A percentile compares a stretch with the other conserved stretches of the same genome.
Evolutionary conservation across 2,113 vertebrate genomes (phyloP).

Genomic region (Ranitomeya imitator): DNA sequence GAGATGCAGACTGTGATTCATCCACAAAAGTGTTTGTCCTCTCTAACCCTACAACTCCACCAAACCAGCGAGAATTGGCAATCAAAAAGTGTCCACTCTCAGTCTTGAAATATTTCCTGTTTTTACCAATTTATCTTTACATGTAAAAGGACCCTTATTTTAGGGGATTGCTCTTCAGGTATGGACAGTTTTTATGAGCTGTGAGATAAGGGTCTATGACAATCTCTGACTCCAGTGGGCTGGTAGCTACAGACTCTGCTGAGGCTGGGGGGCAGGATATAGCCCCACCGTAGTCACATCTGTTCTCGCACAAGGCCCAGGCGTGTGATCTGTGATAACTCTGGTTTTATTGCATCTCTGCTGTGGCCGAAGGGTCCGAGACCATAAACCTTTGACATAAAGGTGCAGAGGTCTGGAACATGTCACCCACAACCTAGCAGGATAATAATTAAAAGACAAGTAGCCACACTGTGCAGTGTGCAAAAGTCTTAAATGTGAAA

Average conservation of each 20-base stretch:
- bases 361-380: background rate
- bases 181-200: background rate
- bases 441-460: background rate
- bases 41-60: background rate
- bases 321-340: background rate
- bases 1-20: background rate
- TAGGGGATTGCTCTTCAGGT: too few species aligned
- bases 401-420: constrained; percentile 12
- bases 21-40: background rate
- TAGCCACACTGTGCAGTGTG: background rate
- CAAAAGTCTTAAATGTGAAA: background rate
- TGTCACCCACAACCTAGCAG: background rate
- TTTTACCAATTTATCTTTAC: too few species aligned
- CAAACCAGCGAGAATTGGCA: background rate
- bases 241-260: too few species aligned
- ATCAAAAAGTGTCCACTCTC: background rate
- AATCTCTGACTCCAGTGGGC: too few species aligned
- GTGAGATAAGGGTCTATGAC: background rate
- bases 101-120: too few species aligned
- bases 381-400: background rate
- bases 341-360: background rate
- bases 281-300: background rate
- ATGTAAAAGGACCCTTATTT: too few species aligned
- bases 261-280: background rate
- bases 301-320: background rate